phyloP scores from a whole-genome alignment of 2,888 invertebrate species.

The Petrophora chlorosata region DNA sequence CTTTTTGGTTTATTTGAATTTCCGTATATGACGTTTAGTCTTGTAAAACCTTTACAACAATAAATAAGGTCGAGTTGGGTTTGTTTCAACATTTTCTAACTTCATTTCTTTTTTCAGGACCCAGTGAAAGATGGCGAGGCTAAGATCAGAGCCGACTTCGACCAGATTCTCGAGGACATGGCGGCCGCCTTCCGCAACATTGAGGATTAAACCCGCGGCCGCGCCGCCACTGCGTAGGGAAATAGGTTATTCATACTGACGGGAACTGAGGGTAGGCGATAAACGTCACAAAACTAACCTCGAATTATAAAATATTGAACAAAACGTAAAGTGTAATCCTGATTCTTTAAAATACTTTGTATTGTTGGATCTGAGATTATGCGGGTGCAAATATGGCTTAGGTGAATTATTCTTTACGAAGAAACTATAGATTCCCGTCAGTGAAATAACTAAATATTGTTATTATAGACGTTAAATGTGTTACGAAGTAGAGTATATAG shows the following conservation, averaged over 20 bases:
- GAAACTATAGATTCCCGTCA: conserved; percentile 25
- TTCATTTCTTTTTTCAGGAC: no score
- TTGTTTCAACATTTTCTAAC: no score
- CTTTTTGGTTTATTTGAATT: no score
- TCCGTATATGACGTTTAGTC: no score
- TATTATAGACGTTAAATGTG: conserved; percentile 54
- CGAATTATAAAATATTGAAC: no score
- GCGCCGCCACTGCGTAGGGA: neutral
- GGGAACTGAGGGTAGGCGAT: conserved; percentile 2
- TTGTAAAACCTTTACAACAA: no score
- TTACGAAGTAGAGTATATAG: conserved; percentile 58
- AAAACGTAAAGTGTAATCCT: no score
- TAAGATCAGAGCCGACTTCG: conserved; percentile 98
- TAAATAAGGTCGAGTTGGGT: no score
- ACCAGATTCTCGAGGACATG: conserved; percentile 98
- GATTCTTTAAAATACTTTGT: no score
- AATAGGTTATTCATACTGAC: neutral
- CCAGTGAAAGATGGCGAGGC: conserved; percentile 99
- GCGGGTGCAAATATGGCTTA: no score
- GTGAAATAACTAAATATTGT: conserved; percentile 24
- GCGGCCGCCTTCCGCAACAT: conserved; percentile 98
- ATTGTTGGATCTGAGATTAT: no score
- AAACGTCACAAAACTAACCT: conserved; percentile 5
- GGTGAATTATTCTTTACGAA: no score
- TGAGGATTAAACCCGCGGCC: conserved; percentile 90